Conservation (phyloP, 2,888 invertebrate genomes). For the Itoplectis maculator region DNA sequence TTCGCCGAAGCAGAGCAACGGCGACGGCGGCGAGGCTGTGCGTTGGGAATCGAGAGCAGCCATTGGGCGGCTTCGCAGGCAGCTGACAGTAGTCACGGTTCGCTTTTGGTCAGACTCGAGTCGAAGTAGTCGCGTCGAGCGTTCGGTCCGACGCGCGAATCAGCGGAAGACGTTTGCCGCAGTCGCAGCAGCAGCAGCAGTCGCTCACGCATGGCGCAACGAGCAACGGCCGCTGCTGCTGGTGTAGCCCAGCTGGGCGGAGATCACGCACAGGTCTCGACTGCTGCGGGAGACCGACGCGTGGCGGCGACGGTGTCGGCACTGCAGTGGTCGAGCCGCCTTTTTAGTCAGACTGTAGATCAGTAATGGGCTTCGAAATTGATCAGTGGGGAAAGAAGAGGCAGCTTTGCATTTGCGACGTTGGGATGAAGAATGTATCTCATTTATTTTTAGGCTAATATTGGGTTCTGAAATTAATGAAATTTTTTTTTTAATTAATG, state of each 20-base stretch:
- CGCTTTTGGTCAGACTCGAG: neutral
- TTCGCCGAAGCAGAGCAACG: neutral
- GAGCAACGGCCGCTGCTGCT: neutral
- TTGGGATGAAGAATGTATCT: too few relatives aligned
- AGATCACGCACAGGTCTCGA: slow-evolving; percentile 15
- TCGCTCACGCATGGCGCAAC: neutral
- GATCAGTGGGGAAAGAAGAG: neutral
- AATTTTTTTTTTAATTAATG: too few relatives aligned
- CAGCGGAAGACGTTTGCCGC: slow-evolving; percentile 13
- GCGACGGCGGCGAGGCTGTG: too few relatives aligned
- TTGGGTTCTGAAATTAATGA: too few relatives aligned
- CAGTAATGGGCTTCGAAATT: slow-evolving; percentile 32
- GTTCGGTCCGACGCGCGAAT: slow-evolving; percentile 8
- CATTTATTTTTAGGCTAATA: too few relatives aligned
- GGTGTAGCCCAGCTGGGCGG: slow-evolving; percentile 14
- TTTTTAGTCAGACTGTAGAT: slow-evolving; percentile 41
- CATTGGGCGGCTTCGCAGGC: neutral
- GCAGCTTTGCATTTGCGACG: too few relatives aligned
- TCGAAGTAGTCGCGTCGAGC: neutral
- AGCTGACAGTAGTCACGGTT: neutral
- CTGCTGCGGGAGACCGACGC: slow-evolving; percentile 20
- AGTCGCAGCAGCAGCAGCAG: neutral
- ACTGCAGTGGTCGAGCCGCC: slow-evolving; percentile 56
- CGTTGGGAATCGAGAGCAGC: too few relatives aligned
- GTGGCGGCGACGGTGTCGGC: slow-evolving; percentile 20